Percentiles rank a stretch among this genome's conserved stretches.
Evolutionary conservation across 1,140 invertebrate species (phyloP).

Genomic region (Diplogasteroides magnus): DNA sequence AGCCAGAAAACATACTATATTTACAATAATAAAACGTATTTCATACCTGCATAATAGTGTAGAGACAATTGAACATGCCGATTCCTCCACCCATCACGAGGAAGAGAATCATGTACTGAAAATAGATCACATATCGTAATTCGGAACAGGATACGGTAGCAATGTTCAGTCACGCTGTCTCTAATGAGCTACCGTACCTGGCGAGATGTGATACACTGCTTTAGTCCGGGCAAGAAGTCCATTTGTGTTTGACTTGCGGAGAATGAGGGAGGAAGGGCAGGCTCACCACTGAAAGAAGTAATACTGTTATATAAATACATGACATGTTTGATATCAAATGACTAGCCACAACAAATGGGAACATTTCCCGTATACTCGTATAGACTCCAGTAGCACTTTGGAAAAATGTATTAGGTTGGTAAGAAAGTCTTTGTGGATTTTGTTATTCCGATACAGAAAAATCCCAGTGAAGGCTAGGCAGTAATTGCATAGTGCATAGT

Average conservation of each 20-base stretch:
- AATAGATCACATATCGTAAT: slow-evolving; percentile 21
- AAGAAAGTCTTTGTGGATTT: too few relatives aligned
- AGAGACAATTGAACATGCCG: slow-evolving; percentile 55
- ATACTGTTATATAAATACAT: too few relatives aligned
- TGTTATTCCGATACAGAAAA: too few relatives aligned
- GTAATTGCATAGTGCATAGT: too few relatives aligned
- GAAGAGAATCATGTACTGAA: slow-evolving; percentile 45
- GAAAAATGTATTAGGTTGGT: too few relatives aligned
- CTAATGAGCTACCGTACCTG: neutral
- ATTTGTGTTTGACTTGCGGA: slow-evolving; percentile 45
- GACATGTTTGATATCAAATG: too few relatives aligned
- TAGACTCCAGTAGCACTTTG: too few relatives aligned
- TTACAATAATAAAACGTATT: too few relatives aligned
- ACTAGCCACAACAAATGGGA: too few relatives aligned
- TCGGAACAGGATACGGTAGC: neutral
- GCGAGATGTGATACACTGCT: neutral
- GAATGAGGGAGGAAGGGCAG: slow-evolving; percentile 48
- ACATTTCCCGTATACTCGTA: too few relatives aligned
- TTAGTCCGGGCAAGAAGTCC: slow-evolving; percentile 41
- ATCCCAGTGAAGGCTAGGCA: too few relatives aligned
- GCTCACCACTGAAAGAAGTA: slow-evolving; percentile 41
- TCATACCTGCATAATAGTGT: slow-evolving; percentile 48
- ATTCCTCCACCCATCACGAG: slow-evolving; percentile 53
- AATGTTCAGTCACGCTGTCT: neutral
- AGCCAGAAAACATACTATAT: too few relatives aligned